A percentile compares a stretch with the other conserved stretches of the same genome.
Evolutionary conservation across 2,113 vertebrate species (phyloP).

Genomic region (Notarius quadriscutis): DNA sequence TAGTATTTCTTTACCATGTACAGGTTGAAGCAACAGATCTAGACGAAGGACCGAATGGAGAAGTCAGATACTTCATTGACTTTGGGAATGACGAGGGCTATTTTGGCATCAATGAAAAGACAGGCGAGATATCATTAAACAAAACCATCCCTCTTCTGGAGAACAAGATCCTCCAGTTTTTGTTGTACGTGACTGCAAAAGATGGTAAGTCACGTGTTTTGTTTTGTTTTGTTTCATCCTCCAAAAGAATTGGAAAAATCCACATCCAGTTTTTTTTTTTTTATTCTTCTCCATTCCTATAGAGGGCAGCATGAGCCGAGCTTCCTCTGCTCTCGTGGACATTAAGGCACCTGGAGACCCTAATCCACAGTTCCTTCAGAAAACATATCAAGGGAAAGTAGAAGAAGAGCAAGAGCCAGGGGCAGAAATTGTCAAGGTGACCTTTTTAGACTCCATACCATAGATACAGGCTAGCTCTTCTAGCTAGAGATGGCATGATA

Average conservation of each 20-base stretch:
- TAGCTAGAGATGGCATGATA: neutral
- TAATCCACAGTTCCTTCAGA: constrained; percentile 67
- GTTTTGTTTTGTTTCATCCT: neutral
- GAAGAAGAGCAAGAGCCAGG: constrained; percentile 66
- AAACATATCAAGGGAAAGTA: constrained; percentile 61
- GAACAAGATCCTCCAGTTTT: constrained; percentile 64
- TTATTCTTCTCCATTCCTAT: constrained; percentile 31
- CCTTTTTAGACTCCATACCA: neutral
- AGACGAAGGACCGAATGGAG: constrained; percentile 71
- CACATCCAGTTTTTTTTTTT: neutral
- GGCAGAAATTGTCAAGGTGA: constrained; percentile 64
- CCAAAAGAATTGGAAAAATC: no score
- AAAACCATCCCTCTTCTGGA: constrained; percentile 64
- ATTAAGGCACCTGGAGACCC: constrained; percentile 69
- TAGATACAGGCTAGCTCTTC: neutral
- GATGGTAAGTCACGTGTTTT: constrained; percentile 67
- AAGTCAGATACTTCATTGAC: constrained; percentile 69
- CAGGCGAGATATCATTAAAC: constrained; percentile 69
- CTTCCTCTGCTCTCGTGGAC: constrained; percentile 63
- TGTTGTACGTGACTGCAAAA: constrained; percentile 71
- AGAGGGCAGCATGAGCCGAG: constrained; percentile 69
- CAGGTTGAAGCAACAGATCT: constrained; percentile 74
- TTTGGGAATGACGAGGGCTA: constrained; percentile 71
- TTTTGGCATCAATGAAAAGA: constrained; percentile 66
- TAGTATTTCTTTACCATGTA: neutral